Evolutionary conservation across 2,888 invertebrate genomes (phyloP).

Genomic region (Hesperia comma): DNA sequence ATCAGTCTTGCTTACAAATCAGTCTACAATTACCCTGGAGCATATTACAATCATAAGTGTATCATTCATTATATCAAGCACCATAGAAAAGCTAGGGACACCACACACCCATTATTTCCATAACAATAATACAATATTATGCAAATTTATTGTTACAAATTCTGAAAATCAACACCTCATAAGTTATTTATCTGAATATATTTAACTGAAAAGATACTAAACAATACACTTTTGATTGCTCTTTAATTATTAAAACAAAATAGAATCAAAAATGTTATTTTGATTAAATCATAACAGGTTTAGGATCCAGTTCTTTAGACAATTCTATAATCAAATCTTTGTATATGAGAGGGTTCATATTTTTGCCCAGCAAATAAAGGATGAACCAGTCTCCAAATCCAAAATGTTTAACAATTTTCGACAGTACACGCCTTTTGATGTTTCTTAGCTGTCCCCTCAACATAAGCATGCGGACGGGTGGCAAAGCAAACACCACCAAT

Average conservation of each 20-base stretch:
- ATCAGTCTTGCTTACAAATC: conserved; percentile 12
- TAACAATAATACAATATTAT: too few species aligned
- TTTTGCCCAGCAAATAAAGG: conserved; percentile 89
- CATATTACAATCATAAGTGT: conserved; percentile 10
- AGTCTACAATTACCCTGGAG: conserved; percentile 15
- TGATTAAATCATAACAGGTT: conserved; percentile 59
- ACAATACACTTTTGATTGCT: not conserved
- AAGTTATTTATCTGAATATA: too few species aligned
- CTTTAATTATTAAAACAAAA: not conserved
- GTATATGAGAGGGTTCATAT: conserved; percentile 88
- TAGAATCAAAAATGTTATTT: not conserved
- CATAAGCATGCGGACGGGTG: conserved; percentile 84
- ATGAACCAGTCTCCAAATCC: conserved; percentile 91
- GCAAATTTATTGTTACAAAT: too few species aligned
- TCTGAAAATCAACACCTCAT: too few species aligned
- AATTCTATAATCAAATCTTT: conserved; percentile 85
- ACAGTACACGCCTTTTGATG: conserved; percentile 79
- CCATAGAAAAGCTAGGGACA: not conserved
- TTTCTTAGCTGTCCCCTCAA: conserved; percentile 85
- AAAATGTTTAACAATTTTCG: conserved; percentile 78
- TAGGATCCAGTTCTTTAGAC: conserved; percentile 67
- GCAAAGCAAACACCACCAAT: conserved; percentile 79
- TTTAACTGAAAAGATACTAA: not conserved
- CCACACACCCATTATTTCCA: too few species aligned
- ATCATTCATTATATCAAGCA: not conserved